phyloP scores from a whole-genome alignment of 1,140 invertebrate species.

The Sycophaga agraensis region DNA sequence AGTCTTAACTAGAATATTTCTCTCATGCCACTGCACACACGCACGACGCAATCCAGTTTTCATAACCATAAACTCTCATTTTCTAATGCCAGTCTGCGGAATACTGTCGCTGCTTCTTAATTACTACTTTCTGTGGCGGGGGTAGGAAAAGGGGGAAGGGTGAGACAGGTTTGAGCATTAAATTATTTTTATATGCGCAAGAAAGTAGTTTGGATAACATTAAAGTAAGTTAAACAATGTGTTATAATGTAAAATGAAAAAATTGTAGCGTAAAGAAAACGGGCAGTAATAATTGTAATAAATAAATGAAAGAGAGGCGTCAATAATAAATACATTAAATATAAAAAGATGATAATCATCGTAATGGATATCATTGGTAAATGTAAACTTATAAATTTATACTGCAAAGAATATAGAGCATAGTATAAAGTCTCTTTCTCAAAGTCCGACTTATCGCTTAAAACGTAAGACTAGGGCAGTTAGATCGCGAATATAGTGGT shows the following conservation, averaged over 20 bases:
- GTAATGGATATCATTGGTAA: background rate
- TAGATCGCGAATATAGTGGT: constrained; percentile 7
- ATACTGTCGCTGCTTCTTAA: constrained; percentile 52
- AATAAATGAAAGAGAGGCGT: background rate
- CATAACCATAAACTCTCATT: constrained; percentile 53
- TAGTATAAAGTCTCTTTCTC: constrained; percentile 21
- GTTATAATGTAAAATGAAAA: too few species aligned
- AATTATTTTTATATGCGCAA: background rate
- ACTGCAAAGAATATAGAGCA: constrained; percentile 11
- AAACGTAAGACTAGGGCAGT: constrained; percentile 22
- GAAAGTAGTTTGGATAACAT: background rate
- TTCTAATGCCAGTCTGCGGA: constrained; percentile 51
- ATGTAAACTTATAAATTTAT: constrained; percentile 15
- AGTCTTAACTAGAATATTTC: constrained; percentile 43
- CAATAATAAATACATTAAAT: background rate
- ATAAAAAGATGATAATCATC: constrained; percentile 4
- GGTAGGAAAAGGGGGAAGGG: background rate
- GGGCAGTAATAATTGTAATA: background rate
- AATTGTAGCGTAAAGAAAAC: background rate
- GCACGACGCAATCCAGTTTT: constrained; percentile 48
- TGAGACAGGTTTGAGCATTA: too few species aligned
- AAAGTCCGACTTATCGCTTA: constrained; percentile 19
- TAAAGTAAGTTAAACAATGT: too few species aligned
- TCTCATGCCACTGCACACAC: constrained; percentile 56
- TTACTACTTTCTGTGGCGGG: constrained; percentile 45